A percentile compares a stretch with the other conserved stretches of the same genome.
Conservation (phyloP, 2,113 vertebrate genomes). For the Pterophyllum scalare region DNA sequence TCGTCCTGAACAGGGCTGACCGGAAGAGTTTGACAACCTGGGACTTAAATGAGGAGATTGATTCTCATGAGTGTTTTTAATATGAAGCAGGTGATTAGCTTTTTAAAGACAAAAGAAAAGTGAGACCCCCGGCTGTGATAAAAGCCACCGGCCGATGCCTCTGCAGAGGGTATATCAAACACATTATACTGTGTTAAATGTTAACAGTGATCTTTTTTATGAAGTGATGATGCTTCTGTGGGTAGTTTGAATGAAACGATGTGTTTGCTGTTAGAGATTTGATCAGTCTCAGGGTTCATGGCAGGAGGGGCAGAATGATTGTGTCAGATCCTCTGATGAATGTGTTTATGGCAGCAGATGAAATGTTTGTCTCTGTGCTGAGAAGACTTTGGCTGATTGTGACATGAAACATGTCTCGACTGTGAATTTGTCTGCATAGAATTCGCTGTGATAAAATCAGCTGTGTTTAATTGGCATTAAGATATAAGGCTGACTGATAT, state of each 20-base stretch:
- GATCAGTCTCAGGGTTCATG: background rate
- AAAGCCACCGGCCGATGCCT: background rate
- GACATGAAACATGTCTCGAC: conserved; percentile 11
- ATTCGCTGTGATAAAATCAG: conserved; percentile 36
- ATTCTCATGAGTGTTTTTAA: background rate
- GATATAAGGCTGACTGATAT: background rate
- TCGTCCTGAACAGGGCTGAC: background rate
- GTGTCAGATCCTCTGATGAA: conserved; percentile 38
- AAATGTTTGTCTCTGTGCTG: conserved; percentile 27
- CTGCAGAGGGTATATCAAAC: background rate
- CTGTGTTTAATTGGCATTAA: conserved; percentile 17
- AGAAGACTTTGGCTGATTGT: conserved; percentile 9
- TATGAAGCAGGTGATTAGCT: background rate
- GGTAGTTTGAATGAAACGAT: background rate
- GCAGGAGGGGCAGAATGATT: conserved; percentile 10
- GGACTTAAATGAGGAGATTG: background rate
- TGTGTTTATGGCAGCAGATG: conserved; percentile 45
- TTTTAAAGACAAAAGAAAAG: background rate
- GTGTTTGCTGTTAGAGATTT: background rate
- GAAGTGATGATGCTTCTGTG: background rate
- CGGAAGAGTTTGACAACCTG: background rate
- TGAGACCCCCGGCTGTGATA: background rate
- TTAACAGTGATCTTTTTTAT: background rate
- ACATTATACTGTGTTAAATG: background rate
- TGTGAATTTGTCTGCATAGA: conserved; percentile 30